A percentile compares a stretch with the other conserved stretches of the same genome.
Evolutionary conservation across 1,140 invertebrate species (phyloP).

Genomic region (Plectrocnemia conspersa): DNA sequence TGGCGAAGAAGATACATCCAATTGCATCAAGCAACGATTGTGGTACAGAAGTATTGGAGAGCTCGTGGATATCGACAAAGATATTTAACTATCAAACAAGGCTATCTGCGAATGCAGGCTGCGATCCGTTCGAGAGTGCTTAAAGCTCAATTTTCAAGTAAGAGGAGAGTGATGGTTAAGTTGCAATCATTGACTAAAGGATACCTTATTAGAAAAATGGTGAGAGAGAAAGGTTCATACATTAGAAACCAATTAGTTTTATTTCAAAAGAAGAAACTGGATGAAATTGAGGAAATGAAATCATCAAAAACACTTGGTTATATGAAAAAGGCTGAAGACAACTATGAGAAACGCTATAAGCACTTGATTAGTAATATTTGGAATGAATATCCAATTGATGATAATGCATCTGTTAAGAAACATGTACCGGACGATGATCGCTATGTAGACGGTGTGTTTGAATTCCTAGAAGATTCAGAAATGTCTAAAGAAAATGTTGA

Average conservation of each 20-base stretch:
- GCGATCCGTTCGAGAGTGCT: slow-evolving; percentile 71
- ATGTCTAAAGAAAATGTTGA: too few species aligned
- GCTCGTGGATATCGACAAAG: slow-evolving; percentile 64
- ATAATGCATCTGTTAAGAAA: slow-evolving; percentile 39
- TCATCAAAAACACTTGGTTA: slow-evolving; percentile 62
- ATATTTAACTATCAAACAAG: slow-evolving; percentile 68
- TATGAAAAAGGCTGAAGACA: slow-evolving; percentile 63
- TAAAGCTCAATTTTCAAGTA: slow-evolving; percentile 66
- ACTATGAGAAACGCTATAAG: slow-evolving; percentile 62
- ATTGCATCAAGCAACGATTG: slow-evolving; percentile 64
- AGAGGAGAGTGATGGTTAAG: slow-evolving; percentile 63
- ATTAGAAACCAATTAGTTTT: slow-evolving; percentile 42
- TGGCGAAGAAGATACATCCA: slow-evolving; percentile 59
- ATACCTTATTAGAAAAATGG: slow-evolving; percentile 59
- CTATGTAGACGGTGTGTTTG: slow-evolving; percentile 56
- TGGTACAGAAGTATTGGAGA: slow-evolving; percentile 80
- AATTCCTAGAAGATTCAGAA: slow-evolving; percentile 55
- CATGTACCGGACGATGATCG: slow-evolving; percentile 51
- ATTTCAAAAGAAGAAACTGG: slow-evolving; percentile 44
- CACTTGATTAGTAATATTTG: slow-evolving; percentile 59
- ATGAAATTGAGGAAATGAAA: slow-evolving; percentile 60
- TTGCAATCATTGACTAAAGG: slow-evolving; percentile 72
- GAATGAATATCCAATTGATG: slow-evolving; percentile 50
- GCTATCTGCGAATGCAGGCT: slow-evolving; percentile 82
- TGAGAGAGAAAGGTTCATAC: slow-evolving; percentile 45